A percentile compares a stretch with the other conserved stretches of the same genome.
phyloP scores from a whole-genome alignment of 2,113 vertebrate genomes.

The Sclerurus mexicanus region DNA sequence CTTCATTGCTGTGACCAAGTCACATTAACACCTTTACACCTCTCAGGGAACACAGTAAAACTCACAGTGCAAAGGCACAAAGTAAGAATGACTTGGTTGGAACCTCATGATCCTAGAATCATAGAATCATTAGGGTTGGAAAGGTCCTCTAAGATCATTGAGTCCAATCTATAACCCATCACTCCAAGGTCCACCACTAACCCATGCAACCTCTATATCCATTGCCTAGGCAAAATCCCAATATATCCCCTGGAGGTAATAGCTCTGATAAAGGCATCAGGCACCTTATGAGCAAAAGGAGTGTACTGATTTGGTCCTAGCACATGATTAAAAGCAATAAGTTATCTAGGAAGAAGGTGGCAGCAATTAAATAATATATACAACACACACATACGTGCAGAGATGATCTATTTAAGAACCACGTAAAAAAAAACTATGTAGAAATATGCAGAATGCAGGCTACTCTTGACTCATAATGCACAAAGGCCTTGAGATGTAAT shows the following conservation, averaged over 20 bases:
- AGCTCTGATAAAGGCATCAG: neutral
- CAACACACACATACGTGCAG: neutral
- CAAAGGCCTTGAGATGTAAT: neutral
- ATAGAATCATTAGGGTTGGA: neutral
- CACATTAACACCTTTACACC: neutral
- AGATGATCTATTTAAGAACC: neutral
- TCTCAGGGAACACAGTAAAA: neutral
- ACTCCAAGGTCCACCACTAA: neutral
- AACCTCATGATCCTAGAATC: neutral
- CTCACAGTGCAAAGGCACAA: neutral
- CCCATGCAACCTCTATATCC: neutral
- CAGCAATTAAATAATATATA: neutral
- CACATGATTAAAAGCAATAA: neutral
- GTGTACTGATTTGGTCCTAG: neutral
- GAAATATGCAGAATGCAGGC: neutral
- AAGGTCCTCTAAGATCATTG: neutral
- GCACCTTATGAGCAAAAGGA: neutral
- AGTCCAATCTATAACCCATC: neutral
- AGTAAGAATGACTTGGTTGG: neutral
- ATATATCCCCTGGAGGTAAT: neutral
- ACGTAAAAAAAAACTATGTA: neutral
- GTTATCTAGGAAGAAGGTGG: neutral
- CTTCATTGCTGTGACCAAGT: neutral
- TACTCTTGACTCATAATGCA: neutral
- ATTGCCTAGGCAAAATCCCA: neutral